phyloP scores from a whole-genome alignment of 1,140 invertebrate genomes.

The Stegodyphus dumicola region DNA sequence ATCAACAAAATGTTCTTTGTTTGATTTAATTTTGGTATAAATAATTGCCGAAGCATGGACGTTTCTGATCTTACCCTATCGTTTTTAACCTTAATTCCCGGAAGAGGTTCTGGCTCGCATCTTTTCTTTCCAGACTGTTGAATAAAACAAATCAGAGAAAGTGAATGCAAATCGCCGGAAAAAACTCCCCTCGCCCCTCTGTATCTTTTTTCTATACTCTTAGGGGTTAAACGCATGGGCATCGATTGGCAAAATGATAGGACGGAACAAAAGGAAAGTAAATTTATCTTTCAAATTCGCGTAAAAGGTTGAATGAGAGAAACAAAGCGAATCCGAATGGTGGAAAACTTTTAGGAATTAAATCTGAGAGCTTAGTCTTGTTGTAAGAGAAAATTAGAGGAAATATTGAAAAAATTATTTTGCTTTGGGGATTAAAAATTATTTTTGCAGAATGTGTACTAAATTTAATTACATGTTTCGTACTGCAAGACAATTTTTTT shows the following conservation, averaged over 20 bases:
- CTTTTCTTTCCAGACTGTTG: constrained; percentile 21
- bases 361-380: background rate
- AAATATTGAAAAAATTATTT: no score
- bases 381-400: no score
- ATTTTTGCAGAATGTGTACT: no score
- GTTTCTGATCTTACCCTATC: background rate
- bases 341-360: background rate
- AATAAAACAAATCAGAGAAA: constrained; percentile 52
- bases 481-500: no score
- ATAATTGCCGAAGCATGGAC: background rate
- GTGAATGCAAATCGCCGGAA: constrained; percentile 43
- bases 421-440: no score
- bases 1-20: no score
- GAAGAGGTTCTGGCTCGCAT: background rate
- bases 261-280: background rate
- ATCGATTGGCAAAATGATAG: background rate
- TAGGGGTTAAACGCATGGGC: background rate
- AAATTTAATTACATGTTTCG: no score
- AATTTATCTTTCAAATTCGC: background rate
- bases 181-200: background rate
- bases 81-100: constrained; percentile 21
- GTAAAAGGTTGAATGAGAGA: background rate
- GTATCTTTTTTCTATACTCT: background rate
- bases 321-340: background rate
- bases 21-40: background rate